Base-by-base conservation (phyloP, 2,797 vertebrate genomes). In the Huso huso region DNA sequence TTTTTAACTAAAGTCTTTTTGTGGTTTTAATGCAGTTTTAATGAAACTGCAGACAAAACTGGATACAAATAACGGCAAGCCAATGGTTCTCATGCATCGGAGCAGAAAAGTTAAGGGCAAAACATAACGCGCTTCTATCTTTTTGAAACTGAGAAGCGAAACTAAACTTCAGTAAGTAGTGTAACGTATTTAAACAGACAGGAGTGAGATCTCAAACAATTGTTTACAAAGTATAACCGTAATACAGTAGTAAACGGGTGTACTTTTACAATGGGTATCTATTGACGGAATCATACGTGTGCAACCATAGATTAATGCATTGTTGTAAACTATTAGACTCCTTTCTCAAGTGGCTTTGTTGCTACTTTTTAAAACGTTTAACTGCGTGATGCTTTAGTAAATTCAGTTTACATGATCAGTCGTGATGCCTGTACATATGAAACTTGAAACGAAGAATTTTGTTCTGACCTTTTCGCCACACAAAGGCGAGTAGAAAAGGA, bases 1-100 rank as follows among this genome's bases (percentile, higher is more conserved):
- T 70, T 74, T 73, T 77, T 64, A 58, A 51, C 78, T 79, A 78
- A 65, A 18, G 11, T 18, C 50, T 23, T 10, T n/a, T 6, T 55
- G 23, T 13, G 55, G 6, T 6, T 58, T 10, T 57, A 9, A 57
- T 57, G 55, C 6, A 9, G 13, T n/a, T 57, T 57, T 8, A 58
- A 58, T 58, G 12, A 58, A 58, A 58, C 12, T 13, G 11, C 10
- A 10, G 13, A 58, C 12, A 11, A n/a, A n/a, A 11, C 8, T 11
- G 55, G 1, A 58, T 2, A 11, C 4, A 37, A 37, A 37, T 58
- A 13, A 58, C 7, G n/a, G 12, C 10, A 11, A 58, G 12, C 10
- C 55, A n/a, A n/a, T 11, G 10, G 1, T 13, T 58, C 12, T 58
- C 12, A n/a, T 6, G 55, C 10, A n/a, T n/a, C 6, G 55, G 12